phyloP scores from a whole-genome alignment of 2,113 vertebrate species.

The Aegotheles bennettii region DNA sequence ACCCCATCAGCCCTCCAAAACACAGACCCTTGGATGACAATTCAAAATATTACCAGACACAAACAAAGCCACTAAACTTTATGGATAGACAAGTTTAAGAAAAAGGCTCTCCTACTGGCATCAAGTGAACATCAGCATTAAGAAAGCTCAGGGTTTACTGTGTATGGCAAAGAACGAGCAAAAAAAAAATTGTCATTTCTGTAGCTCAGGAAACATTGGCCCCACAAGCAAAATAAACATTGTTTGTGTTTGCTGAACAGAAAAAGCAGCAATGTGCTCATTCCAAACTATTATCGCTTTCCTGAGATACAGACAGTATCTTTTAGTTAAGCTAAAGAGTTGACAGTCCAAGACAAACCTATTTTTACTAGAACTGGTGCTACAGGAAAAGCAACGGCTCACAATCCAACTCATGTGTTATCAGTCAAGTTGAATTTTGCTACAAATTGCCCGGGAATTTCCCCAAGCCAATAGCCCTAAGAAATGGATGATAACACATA shows the following conservation, averaged over 20 bases:
- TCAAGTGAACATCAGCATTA: background rate
- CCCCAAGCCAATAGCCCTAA: background rate
- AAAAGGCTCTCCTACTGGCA: background rate
- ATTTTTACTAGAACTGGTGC: constrained; percentile 10
- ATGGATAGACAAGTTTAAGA: background rate
- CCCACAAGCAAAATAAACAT: constrained; percentile 31
- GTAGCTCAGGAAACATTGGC: constrained; percentile 18
- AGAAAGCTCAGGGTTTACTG: constrained; percentile 27
- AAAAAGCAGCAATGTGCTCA: constrained; percentile 4
- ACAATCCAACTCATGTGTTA: background rate
- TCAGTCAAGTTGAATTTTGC: background rate
- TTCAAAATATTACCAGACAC: background rate
- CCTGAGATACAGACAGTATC: constrained; percentile 10
- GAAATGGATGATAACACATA: constrained; percentile 3
- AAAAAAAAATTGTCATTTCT: background rate
- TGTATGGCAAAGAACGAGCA: background rate
- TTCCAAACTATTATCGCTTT: background rate
- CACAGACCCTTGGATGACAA: background rate
- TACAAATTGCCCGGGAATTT: constrained; percentile 2
- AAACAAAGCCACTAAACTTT: background rate
- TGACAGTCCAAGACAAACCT: constrained; percentile 9
- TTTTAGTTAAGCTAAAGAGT: constrained; percentile 29
- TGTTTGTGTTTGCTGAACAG: constrained; percentile 33
- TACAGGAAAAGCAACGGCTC: background rate
- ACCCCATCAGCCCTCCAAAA: background rate